Base-by-base conservation (phyloP, 2,113 vertebrate species). In the Clarias magur region DNA sequence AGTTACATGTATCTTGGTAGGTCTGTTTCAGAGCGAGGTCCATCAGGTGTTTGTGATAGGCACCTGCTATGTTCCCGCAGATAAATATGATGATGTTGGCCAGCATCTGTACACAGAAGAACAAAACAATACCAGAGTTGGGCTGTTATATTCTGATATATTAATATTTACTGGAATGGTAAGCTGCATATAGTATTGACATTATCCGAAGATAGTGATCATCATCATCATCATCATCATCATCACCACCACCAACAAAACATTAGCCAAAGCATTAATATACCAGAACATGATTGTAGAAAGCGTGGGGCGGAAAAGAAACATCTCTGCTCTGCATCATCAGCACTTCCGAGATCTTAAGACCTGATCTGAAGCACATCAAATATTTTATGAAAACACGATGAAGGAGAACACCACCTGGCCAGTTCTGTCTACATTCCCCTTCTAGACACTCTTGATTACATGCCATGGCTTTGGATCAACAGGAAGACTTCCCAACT, bases 41-140 rank as follows among this genome's bases (percentile, higher is more conserved):
- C 97, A 99, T 99, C 85, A 99, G 95, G 72, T 99, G 98, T 56
- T 99, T 99, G 91, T 99, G 98, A 92, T 99, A 99, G 0, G 98
- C 98, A 3, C 98, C 98, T 0, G 96, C 98, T 93, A 99, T 91
- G 94, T 98, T 99, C 21, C 98, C 98, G 0, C 98, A 99, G 92
- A 97, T 96, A 90, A 99, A 99, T 92, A 99, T 99, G 85, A 99
- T 98, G 86, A 97, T 96, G 0, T 99, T 99, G 88, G 98, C 98
- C 92, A 99, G 87, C 86, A 99, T 97, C 98, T 99, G 91, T 82
- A 16, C 4, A 80, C 7, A 15, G 11, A 83, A 13, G 75, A 78
- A 42, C 62, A 82, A 16, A 85, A 75, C 48, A 81, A 30, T 42
- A 62, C 1, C 79, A 11, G 2, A n/a, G 15, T 56, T 57, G 17